phyloP scores from a whole-genome alignment of 2,797 vertebrate species.

The Caiman crocodilus region DNA sequence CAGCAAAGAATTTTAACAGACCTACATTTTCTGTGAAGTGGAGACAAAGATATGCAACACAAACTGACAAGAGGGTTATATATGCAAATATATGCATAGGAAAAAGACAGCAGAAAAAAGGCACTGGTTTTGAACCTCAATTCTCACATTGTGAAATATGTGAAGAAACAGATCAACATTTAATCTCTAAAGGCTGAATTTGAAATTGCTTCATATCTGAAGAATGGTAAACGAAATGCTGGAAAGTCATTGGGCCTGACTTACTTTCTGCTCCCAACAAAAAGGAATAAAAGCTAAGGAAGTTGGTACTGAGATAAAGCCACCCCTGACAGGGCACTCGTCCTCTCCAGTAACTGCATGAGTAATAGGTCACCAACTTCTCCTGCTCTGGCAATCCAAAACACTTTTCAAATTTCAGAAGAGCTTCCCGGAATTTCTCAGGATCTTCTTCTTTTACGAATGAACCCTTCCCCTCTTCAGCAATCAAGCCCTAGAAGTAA shows the following conservation, averaged over 20 bases:
- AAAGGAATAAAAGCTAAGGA: constrained; percentile 98
- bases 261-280: constrained; percentile 95
- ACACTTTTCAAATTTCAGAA: constrained; percentile 94
- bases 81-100: background rate
- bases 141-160: background rate
- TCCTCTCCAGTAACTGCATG: constrained; percentile 98
- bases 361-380: constrained; percentile 97
- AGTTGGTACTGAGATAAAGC: constrained; percentile 99
- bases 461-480: constrained; percentile 92
- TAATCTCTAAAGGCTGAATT: no score
- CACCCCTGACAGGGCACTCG: constrained; percentile 97
- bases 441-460: constrained; percentile 93
- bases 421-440: constrained; percentile 94
- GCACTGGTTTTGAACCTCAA: background rate
- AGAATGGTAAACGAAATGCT: background rate
- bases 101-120: no score
- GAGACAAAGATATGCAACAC: background rate
- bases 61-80: background rate
- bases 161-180: no score
- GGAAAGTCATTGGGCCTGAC: constrained; percentile 24
- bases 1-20: background rate
- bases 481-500: constrained; percentile 91
- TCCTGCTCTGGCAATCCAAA: constrained; percentile 92
- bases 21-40: background rate
- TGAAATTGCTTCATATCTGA: background rate